phyloP scores from a whole-genome alignment of 2,113 vertebrate genomes.

The Leucopsar rothschildi region DNA sequence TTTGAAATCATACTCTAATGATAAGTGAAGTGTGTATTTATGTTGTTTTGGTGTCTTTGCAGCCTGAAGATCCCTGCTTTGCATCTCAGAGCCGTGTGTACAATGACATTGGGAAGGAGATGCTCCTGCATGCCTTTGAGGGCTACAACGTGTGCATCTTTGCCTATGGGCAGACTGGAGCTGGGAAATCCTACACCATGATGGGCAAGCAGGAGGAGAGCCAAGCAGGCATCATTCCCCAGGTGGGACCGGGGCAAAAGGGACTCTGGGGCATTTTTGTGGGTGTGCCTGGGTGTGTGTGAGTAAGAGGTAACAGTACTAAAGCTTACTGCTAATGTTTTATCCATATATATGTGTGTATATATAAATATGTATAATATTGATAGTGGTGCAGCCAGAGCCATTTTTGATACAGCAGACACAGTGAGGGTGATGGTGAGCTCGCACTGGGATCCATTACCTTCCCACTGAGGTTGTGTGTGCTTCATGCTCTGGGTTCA shows the following conservation, averaged over 20 bases:
- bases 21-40: neutral
- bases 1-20: neutral
- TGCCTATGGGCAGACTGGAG: conserved; percentile 96
- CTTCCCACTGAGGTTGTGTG: neutral
- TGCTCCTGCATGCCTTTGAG: conserved; percentile 95
- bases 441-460: neutral
- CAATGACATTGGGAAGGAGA: conserved; percentile 99
- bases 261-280: neutral
- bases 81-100: conserved; percentile 93
- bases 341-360: neutral
- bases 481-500: neutral
- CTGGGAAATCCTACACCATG: conserved; percentile 99
- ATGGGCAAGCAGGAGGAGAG: conserved; percentile 99
- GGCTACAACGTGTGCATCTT: conserved; percentile 99
- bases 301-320: neutral
- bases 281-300: too few relatives aligned
- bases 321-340: neutral
- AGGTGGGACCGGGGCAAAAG: conserved; percentile 73
- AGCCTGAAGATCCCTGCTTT: conserved; percentile 93
- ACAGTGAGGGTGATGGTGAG: neutral
- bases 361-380: neutral
- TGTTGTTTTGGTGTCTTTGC: neutral
- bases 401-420: neutral
- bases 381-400: neutral
- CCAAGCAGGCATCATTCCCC: conserved; percentile 97